phyloP scores from a whole-genome alignment of 2,888 invertebrate genomes.

The Smittia sp. region DNA sequence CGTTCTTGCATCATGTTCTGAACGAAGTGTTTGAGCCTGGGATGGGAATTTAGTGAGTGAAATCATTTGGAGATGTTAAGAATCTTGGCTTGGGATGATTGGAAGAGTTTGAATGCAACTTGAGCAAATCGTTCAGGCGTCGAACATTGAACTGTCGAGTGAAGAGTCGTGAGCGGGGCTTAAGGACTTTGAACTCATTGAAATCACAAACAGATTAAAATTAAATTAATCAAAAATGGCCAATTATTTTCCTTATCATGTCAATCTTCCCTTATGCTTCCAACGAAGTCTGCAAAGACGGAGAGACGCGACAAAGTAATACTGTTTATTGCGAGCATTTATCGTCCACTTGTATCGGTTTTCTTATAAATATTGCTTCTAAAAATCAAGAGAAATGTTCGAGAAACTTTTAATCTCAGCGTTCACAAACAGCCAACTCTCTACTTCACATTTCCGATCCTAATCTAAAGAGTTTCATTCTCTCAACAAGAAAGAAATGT shows the following conservation, averaged over 20 bases:
- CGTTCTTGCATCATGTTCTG: background rate
- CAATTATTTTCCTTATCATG: background rate
- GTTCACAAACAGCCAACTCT: background rate
- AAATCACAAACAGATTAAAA: constrained; percentile 5
- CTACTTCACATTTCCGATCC: background rate
- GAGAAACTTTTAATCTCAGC: background rate
- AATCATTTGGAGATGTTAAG: constrained; percentile 25
- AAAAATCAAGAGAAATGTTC: constrained; percentile 13
- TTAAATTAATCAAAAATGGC: constrained; percentile 19
- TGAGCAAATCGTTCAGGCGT: background rate
- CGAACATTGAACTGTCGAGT: background rate
- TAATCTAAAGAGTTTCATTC: background rate
- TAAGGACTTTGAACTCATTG: background rate
- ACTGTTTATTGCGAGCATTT: constrained; percentile 40
- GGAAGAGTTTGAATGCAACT: background rate
- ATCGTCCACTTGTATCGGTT: background rate
- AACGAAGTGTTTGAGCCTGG: background rate
- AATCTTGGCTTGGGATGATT: constrained; percentile 25
- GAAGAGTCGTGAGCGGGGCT: background rate
- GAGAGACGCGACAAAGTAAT: background rate
- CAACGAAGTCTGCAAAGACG: background rate
- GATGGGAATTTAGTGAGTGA: background rate
- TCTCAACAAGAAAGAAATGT: background rate
- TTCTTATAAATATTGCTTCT: constrained; percentile 3
- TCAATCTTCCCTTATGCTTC: constrained; percentile 3